Evolutionary conservation across 2,113 vertebrate genomes (phyloP).

Genomic region (Perca flavescens): DNA sequence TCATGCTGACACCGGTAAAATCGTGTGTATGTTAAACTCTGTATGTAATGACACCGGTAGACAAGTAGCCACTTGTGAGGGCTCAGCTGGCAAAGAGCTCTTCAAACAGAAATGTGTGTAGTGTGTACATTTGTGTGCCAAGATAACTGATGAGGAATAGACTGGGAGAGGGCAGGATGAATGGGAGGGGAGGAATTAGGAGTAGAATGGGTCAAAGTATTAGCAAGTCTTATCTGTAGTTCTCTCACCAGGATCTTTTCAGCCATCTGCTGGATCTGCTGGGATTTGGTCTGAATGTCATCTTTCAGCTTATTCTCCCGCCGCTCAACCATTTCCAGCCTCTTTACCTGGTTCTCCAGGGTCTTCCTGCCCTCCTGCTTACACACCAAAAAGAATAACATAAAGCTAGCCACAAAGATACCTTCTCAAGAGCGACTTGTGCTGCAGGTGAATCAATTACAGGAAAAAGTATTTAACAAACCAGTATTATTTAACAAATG

Average conservation of each 20-base stretch:
- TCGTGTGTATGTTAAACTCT: slow-evolving; percentile 1
- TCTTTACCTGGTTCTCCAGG: slow-evolving; percentile 98
- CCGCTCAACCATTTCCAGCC: slow-evolving; percentile 96
- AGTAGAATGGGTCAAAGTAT: slow-evolving; percentile 49
- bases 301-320: slow-evolving; percentile 98
- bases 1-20: slow-evolving; percentile 57
- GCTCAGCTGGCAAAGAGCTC: slow-evolving; percentile 30
- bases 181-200: slow-evolving; percentile 40
- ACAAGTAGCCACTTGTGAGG: slow-evolving; percentile 14
- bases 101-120: slow-evolving; percentile 11
- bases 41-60: slow-evolving; percentile 3
- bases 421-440: background rate
- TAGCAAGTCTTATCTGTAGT: slow-evolving; percentile 66
- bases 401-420: slow-evolving; percentile 17
- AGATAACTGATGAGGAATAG: slow-evolving; percentile 38
- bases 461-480: background rate
- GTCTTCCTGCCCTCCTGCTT: slow-evolving; percentile 96
- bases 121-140: slow-evolving; percentile 21
- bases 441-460: background rate
- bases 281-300: slow-evolving; percentile 99
- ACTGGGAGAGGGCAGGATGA: slow-evolving; percentile 24
- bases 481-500: background rate
- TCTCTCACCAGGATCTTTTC: slow-evolving; percentile 98
- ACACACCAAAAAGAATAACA: slow-evolving; percentile 41
- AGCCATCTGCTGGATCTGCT: slow-evolving; percentile 99